Conservation (phyloP, 2,888 invertebrate species). For the Liopterus haemorrhoidalis region DNA sequence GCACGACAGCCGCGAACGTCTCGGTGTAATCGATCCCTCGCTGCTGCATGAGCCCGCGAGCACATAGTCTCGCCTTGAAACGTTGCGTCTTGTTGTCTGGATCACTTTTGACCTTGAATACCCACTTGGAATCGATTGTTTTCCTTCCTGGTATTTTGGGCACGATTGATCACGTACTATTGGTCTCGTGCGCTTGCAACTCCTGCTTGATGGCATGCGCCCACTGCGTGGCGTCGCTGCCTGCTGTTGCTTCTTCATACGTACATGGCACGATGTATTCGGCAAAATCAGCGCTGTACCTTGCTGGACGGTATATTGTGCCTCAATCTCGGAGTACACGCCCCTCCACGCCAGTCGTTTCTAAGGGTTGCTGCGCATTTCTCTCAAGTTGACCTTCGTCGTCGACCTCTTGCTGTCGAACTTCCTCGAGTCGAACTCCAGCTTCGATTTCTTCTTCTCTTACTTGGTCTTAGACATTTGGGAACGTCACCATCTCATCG, state of each 20-base stretch:
- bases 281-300: slow-evolving; percentile 3
- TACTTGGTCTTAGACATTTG: no score
- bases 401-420: no score
- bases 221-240: slow-evolving; percentile 24
- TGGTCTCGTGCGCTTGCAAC: slow-evolving; percentile 24
- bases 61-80: slow-evolving; percentile 4
- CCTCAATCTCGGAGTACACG: slow-evolving; percentile 4
- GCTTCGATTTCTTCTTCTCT: no score
- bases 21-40: background rate
- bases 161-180: slow-evolving; percentile 26
- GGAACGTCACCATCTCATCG: no score
- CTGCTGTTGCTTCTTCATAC: slow-evolving; percentile 27
- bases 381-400: no score
- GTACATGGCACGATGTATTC: slow-evolving; percentile 19
- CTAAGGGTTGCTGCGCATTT: no score
- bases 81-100: background rate
- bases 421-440: no score
- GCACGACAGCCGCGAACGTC: slow-evolving; percentile 3
- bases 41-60: slow-evolving; percentile 4
- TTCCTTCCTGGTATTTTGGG: slow-evolving; percentile 1
- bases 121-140: slow-evolving; percentile 12
- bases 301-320: background rate
- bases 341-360: no score
- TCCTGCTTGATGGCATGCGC: slow-evolving; percentile 25
- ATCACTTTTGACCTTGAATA: slow-evolving; percentile 1